Base-by-base conservation (phyloP, 2,113 vertebrate species). In the Halichoerus grypus region DNA sequence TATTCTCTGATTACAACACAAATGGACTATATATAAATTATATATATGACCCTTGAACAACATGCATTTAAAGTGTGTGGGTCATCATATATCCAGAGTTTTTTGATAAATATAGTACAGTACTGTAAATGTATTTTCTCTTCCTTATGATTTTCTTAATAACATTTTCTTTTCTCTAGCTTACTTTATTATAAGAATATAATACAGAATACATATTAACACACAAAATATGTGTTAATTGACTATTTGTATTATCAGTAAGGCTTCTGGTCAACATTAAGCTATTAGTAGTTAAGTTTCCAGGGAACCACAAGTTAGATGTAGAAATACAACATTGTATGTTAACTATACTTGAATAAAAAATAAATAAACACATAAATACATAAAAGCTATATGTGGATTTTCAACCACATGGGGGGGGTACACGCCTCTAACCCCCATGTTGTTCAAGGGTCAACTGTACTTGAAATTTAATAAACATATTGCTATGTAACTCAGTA, bases 401-500 rank as follows among this genome's bases (percentile, higher is more conserved):
- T 77, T 77, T 49, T 77, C 46, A 26, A 77, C 74, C 42, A 49
- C 42, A 7, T 26, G 14, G 14, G 42, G 7, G 42, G 26, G 3
- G 7, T 9, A 14, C 14, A 8, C 7, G 2, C 14, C 14, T 49
- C 74, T 31, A 49, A 46, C 15, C 7, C 26, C 26, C 74, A 31
- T 49, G 15, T 31, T 77, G 14, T 9, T 77, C 74, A 15, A 46
- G 13, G 26, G 8, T 77, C 42, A 49, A 18, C 15, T 31, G 26
- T 31, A 88, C 95, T 97, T 94, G 87, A 89, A 92, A 95, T 92
- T 80, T 80, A 95, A 88, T 71, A 72, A 74, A 67, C 83, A 95
- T 33, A 67, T 85, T 96, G 63, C 26, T 84, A 3, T 87, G 53
- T 88, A 92, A 61, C 71, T 51, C 77, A 21, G 85, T 36, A 88